Evolutionary conservation across 2,888 invertebrate species (phyloP).

Genomic region (Temnothorax rugatulus): DNA sequence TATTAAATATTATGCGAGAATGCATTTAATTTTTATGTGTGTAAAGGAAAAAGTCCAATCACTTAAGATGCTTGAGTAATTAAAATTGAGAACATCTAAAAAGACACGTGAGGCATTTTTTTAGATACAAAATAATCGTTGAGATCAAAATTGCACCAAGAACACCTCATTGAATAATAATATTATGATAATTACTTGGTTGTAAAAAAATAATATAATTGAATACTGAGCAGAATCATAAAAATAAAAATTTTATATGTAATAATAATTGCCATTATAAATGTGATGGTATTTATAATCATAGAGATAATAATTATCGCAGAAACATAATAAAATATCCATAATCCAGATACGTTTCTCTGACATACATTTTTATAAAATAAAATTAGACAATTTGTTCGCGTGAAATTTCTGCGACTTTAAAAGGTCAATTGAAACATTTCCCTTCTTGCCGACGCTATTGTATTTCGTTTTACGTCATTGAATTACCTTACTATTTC

Average conservation of each 20-base stretch:
- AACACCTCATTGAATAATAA: neutral
- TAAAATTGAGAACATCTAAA: neutral
- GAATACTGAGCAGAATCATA: neutral
- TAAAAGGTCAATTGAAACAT: neutral
- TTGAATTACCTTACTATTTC: neutral
- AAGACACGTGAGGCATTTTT: neutral
- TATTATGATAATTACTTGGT: neutral
- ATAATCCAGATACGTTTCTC: neutral
- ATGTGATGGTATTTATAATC: neutral
- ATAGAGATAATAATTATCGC: neutral
- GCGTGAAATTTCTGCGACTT: neutral
- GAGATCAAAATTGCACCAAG: neutral
- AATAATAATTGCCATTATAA: neutral
- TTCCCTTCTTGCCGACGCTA: neutral
- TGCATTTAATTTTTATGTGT: neutral
- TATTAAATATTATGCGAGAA: neutral
- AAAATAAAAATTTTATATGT: neutral
- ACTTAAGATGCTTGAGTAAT: neutral
- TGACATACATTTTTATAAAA: neutral
- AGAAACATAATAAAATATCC: neutral
- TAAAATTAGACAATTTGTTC: neutral
- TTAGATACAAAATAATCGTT: neutral
- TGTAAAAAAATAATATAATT: neutral
- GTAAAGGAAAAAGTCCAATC: neutral
- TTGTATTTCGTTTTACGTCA: neutral